Evolutionary conservation across 2,888 invertebrate genomes (phyloP), one percentile per base, ranked within the genome.

Genomic region (Erynnis tages): DNA sequence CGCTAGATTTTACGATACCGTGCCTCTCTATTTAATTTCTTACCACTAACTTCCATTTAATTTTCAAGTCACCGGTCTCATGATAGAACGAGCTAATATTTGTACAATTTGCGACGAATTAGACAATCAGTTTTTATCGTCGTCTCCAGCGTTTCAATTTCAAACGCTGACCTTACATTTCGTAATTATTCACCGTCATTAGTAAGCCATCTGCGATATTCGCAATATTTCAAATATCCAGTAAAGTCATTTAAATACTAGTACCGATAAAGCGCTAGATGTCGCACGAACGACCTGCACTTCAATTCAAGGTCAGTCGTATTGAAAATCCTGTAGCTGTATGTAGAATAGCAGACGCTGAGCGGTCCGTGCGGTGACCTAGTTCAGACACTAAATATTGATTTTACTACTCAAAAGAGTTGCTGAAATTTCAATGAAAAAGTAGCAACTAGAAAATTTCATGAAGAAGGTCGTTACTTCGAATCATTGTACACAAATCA

Each of bases 291-390:
- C 29, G 48, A 40, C 40, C 40, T 49, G 49, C 38, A 23, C 37
- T 38, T 40, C n/a, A 7, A 40, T 49, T 49, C 49, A 49, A 49
- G 49, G 49, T 41, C 40, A 34, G 17, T 21, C 17, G 38, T 49
- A 41, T 49, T 41, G 49, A 41, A 41, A 43, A 34, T 50, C 50
- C 50, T 50, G 34, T 21, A 6, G 41, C 50, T 50, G 34, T 21
- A 6, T 27, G 17, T 50, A 41, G 34, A 13, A 25, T 34, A 23
- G 30, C 11, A 30, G 40, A 41, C 40, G 34, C 34, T n/a, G 34
- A 23, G 43, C 35, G 17, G 40, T 16, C 10, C 38, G 40, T 13
- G 34, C 23, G 34, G 2, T 50, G 50, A 50, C 50, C 50, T 19
- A 50, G 19, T 50, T 50, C 35, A 29, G 17, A 29, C 32, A 41